phyloP scores from a whole-genome alignment of 2,113 vertebrate genomes.

The Oophaga pumilio region DNA sequence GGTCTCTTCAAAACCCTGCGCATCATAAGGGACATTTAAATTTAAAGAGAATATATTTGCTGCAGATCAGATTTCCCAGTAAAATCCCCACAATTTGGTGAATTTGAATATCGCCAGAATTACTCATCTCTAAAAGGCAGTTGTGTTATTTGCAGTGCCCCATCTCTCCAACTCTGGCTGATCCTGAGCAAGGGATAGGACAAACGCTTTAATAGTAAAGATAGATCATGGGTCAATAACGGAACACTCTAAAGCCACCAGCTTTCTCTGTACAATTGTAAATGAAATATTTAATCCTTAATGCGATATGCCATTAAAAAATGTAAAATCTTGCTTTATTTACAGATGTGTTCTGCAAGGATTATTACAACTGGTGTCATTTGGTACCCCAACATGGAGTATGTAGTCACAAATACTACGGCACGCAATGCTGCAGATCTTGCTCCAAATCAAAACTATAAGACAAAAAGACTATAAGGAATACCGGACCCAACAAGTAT shows the following conservation, averaged over 20 bases:
- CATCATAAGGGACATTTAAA: too few relatives aligned
- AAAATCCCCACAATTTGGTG: too few relatives aligned
- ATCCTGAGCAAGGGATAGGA: too few relatives aligned
- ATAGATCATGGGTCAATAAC: too few relatives aligned
- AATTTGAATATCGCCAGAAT: too few relatives aligned
- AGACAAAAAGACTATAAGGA: slow-evolving; percentile 39
- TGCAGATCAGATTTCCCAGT: too few relatives aligned
- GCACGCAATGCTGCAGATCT: slow-evolving; percentile 83
- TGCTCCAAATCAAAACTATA: slow-evolving; percentile 81
- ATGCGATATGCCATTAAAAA: neutral
- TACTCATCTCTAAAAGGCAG: too few relatives aligned
- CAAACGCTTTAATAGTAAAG: neutral
- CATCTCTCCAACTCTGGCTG: too few relatives aligned
- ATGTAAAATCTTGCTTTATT: neutral
- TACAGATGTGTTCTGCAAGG: slow-evolving; percentile 66
- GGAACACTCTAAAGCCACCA: too few relatives aligned
- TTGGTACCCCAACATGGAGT: slow-evolving; percentile 82
- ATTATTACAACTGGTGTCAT: slow-evolving; percentile 80
- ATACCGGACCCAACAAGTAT: neutral
- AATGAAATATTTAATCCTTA: neutral
- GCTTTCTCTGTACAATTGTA: neutral
- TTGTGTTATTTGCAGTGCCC: too few relatives aligned
- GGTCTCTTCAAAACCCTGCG: too few relatives aligned
- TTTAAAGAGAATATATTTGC: too few relatives aligned
- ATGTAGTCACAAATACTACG: slow-evolving; percentile 83